These are phyloP conservation scores for Palloptera scutellata DNA, from an alignment of 2,888 invertebrate genomes.

Conservation along the genomic window DNA sequence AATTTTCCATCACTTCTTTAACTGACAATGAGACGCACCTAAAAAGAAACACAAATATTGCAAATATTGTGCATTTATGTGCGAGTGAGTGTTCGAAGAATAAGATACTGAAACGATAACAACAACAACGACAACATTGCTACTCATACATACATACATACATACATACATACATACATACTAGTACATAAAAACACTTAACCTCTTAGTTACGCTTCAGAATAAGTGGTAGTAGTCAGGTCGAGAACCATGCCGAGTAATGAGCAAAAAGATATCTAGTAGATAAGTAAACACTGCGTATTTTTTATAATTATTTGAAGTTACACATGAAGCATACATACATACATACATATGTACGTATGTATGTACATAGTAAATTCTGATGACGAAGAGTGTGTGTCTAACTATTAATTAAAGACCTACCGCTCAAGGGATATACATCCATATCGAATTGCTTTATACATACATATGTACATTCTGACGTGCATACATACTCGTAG, in stretches of 20 bases:
- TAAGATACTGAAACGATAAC: constrained; percentile 7
- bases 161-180: too few relatives aligned
- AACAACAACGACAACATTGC: constrained; percentile 10
- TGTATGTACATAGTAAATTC: not conserved
- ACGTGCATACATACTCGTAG: too few relatives aligned
- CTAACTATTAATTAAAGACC: constrained; percentile 35
- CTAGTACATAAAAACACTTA: too few relatives aligned
- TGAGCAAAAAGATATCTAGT: too few relatives aligned
- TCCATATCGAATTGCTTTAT: constrained; percentile 28
- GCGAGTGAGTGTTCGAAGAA: not conserved
- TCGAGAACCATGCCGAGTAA: too few relatives aligned
- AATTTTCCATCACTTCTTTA: too few relatives aligned
- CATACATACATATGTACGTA: too few relatives aligned
- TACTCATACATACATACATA: not conserved
- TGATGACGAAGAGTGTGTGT: not conserved
- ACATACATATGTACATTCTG: constrained; percentile 12
- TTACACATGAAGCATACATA: too few relatives aligned
- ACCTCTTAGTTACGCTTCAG: constrained; percentile 33
- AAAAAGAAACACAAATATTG: too few relatives aligned
- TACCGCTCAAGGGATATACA: constrained; percentile 24
- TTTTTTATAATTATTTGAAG: not conserved
- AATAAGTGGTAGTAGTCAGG: constrained; percentile 25
- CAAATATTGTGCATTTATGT: too few relatives aligned
- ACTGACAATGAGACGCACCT: too few relatives aligned
- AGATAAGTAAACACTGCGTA: too few relatives aligned